A percentile compares a stretch with the other conserved stretches of the same genome.
phyloP scores from a whole-genome alignment of 2,888 invertebrate genomes.

The Phania funesta region DNA sequence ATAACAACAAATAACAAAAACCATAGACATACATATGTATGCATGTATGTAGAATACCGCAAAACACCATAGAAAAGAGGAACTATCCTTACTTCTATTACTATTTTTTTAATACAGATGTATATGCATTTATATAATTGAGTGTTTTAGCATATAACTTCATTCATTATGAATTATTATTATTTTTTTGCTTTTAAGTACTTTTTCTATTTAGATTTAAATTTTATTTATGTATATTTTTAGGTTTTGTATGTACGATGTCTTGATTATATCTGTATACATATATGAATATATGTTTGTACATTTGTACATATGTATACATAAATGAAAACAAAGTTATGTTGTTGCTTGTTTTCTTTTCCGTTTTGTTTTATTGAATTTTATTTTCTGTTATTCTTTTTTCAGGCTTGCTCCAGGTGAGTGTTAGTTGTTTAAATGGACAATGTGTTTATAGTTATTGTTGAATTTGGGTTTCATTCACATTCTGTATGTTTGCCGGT shows the following conservation, averaged over 20 bases:
- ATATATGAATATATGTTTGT: too few relatives aligned
- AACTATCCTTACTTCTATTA: conserved; percentile 20
- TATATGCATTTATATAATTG: conserved; percentile 35
- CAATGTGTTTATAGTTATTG: neutral
- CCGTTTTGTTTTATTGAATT: conserved; percentile 6
- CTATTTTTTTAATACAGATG: conserved; percentile 23
- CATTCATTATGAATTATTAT: neutral
- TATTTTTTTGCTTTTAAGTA: conserved; percentile 47
- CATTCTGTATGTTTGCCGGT: too few relatives aligned
- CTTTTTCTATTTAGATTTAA: conserved; percentile 25
- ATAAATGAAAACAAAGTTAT: neutral
- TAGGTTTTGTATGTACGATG: neutral
- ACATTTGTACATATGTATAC: neutral
- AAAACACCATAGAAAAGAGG: conserved; percentile 16
- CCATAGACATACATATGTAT: too few relatives aligned
- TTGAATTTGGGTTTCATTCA: conserved; percentile 11
- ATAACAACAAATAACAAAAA: too few relatives aligned
- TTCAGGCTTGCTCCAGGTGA: conserved; percentile 28
- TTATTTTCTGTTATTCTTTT: too few relatives aligned
- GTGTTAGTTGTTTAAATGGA: conserved; percentile 31
- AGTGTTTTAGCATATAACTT: neutral
- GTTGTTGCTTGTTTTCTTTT: conserved; percentile 8
- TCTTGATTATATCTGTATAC: too few relatives aligned
- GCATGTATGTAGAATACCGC: too few relatives aligned
- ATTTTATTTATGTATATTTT: neutral